Evolutionary conservation across 1,140 invertebrate genomes (phyloP).

Genomic region (Drosophila kanapiae): DNA sequence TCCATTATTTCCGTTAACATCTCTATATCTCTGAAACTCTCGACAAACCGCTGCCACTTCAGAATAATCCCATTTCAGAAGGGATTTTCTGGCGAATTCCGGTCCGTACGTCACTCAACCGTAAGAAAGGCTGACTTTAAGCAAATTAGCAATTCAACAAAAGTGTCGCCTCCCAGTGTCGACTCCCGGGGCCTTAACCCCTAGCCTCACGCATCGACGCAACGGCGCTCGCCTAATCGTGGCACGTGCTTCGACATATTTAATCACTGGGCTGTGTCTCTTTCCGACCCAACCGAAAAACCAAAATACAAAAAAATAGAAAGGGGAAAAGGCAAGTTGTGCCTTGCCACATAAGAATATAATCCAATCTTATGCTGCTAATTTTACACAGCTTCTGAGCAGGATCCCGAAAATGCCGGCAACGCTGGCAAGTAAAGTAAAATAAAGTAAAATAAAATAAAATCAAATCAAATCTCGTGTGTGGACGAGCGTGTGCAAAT

Average conservation of each 20-base stretch:
- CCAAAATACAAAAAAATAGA: slow-evolving; percentile 34
- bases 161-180: slow-evolving; percentile 55
- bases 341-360: slow-evolving; percentile 68
- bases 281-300: slow-evolving; percentile 10
- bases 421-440: slow-evolving; percentile 15
- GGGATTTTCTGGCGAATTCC: slow-evolving; percentile 10
- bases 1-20: slow-evolving; percentile 47
- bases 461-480: slow-evolving; percentile 75
- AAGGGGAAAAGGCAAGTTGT: slow-evolving; percentile 33
- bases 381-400: slow-evolving; percentile 73
- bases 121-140: slow-evolving; percentile 62
- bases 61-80: slow-evolving; percentile 24
- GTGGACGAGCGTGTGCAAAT: slow-evolving; percentile 72
- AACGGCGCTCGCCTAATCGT: slow-evolving; percentile 77
- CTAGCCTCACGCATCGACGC: slow-evolving; percentile 65
- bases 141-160: slow-evolving; percentile 77
- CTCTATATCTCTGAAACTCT: neutral
- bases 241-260: slow-evolving; percentile 79
- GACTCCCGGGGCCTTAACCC: slow-evolving; percentile 29
- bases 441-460: slow-evolving; percentile 61
- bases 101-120: slow-evolving; percentile 23
- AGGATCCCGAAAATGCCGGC: slow-evolving; percentile 57
- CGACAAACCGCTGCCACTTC: slow-evolving; percentile 36
- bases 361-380: slow-evolving; percentile 83
- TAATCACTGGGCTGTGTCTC: slow-evolving; percentile 68